Conservation (phyloP, 2,888 invertebrate genomes). For the Gerris lacustris region DNA sequence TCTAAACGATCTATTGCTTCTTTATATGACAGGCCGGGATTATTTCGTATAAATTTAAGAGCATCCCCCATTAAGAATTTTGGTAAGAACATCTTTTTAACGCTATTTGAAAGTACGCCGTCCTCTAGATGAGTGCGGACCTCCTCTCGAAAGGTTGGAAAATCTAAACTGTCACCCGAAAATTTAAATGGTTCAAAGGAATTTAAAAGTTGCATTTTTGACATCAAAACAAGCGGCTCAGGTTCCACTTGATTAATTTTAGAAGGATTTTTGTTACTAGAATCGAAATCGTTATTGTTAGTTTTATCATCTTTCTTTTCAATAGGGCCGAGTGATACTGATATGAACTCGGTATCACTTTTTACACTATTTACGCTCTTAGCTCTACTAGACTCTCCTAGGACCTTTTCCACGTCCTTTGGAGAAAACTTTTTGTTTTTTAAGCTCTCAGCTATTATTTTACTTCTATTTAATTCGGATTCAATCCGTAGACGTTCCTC, state of each 20-base stretch:
- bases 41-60: not conserved
- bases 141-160: not conserved
- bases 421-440: not conserved
- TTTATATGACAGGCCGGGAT: not conserved
- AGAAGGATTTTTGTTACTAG: not conserved
- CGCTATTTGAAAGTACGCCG: not conserved
- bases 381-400: not conserved
- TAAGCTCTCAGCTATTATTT: not conserved
- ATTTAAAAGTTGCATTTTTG: conserved; percentile 3
- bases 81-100: not conserved
- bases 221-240: not conserved
- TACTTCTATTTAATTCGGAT: not conserved
- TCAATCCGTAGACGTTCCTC: not conserved
- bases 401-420: not conserved
- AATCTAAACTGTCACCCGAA: not conserved
- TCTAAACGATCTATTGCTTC: no score
- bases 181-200: not conserved
- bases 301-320: not conserved
- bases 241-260: not conserved
- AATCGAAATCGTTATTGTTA: not conserved
- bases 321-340: not conserved
- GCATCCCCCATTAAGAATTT: not conserved
- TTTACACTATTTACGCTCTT: not conserved
- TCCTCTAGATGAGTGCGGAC: conserved; percentile 1
- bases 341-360: not conserved